A percentile compares a stretch with the other conserved stretches of the same genome.
Evolutionary conservation across 2,113 vertebrate genomes (phyloP).

Genomic region (Baryphthengus martii): DNA sequence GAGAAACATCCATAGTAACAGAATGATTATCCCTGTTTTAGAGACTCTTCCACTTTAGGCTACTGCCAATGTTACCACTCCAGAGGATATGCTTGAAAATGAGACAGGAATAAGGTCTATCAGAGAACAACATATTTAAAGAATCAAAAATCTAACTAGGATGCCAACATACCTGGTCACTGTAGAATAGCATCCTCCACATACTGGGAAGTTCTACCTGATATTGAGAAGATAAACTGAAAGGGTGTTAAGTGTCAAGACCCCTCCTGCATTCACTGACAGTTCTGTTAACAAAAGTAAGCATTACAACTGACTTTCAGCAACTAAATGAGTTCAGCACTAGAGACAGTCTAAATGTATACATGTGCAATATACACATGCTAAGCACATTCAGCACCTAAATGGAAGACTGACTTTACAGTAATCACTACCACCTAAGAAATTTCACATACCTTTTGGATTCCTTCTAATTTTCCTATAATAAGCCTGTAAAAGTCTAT

Average conservation of each 20-base stretch:
- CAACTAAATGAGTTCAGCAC: background rate
- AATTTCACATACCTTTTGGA: background rate
- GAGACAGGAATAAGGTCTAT: background rate
- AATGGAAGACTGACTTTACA: background rate
- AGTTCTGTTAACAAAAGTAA: background rate
- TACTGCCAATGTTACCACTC: background rate
- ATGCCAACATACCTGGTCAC: background rate
- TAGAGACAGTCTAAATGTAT: background rate
- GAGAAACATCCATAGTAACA: background rate
- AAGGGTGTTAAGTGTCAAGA: background rate
- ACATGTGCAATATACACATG: accelerated
- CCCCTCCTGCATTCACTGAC: background rate
- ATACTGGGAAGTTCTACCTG: background rate
- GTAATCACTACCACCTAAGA: background rate
- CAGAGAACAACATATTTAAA: background rate
- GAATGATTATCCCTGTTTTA: background rate
- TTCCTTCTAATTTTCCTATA: background rate
- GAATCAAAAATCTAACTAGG: background rate
- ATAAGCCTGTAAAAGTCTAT: background rate
- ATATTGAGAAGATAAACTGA: background rate
- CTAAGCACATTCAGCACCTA: background rate
- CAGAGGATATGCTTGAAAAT: background rate
- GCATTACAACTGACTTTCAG: background rate
- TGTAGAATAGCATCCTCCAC: background rate
- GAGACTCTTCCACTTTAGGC: background rate